Evolutionary conservation across 2,888 invertebrate genomes (phyloP), one percentile per base, ranked within the genome.

Genomic region (Conomelus anceps): DNA sequence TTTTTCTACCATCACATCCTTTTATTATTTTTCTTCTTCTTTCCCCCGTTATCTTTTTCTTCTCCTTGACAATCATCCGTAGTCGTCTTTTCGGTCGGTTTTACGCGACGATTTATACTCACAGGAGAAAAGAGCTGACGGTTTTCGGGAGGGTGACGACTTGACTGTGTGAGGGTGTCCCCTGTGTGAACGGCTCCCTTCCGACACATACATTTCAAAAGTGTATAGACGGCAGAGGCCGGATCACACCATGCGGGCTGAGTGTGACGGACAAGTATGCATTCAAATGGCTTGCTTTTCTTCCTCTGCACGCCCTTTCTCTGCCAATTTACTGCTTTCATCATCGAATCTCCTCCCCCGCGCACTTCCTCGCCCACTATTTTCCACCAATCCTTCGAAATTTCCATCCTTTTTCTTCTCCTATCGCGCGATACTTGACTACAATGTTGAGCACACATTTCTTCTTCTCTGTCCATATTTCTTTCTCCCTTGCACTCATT

Each of bases 241-340:
- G n/a, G n/a, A n/a, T n/a, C n/a, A n/a, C n/a, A n/a, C n/a, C n/a
- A n/a, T n/a, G n/a, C n/a, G n/a, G 63, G 63, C 63, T 63, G 63
- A 63, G 63, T 63, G 63, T 91, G 90, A 90, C 91, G 91, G 90
- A 91, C 90, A 90, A 63, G 91, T 90, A 91, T 91, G 91, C 91
- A 91, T 91, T 91, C 91, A 91, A 91, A 91, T 91, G 90, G 91
- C 91, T 90, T 90, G 91, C 90, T 91, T 91, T 90, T 90, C 90
- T 91, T 90, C 89, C 90, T 90, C 91, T 90, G 90, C 1, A 85
- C 89, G 87, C 22, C 86, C 84, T 89, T 88, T 89, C 89, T 34
- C 22, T 89, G 86, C 90, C 90, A 90, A 90, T 90, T 90, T 90
- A 90, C 90, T 90, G 87, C 86, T 88, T 87, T 86, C 90, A 63